A percentile compares a stretch with the other conserved stretches of the same genome.
These are phyloP conservation scores for Micronycteris hirsuta DNA, from an alignment of 2,113 vertebrate species.

Conservation along the genomic window DNA sequence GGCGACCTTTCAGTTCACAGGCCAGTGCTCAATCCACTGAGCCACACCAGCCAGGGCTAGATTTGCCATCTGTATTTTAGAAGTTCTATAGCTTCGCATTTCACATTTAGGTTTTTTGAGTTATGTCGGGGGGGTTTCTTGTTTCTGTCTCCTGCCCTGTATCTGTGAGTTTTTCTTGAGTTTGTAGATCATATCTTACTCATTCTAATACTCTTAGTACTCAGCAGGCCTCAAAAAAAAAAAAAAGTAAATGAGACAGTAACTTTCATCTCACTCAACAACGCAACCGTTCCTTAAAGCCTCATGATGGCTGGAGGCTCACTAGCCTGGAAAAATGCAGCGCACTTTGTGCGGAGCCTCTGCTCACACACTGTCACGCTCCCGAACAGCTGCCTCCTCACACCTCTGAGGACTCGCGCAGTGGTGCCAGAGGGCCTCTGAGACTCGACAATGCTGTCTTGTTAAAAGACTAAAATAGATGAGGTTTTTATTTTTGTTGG, in stretches of 20 bases:
- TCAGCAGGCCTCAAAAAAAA: background rate
- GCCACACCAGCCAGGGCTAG: background rate
- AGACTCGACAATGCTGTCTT: background rate
- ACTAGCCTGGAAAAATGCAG: background rate
- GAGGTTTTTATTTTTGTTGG: constrained; percentile 50
- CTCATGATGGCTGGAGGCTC: background rate
- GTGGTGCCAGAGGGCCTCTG: background rate
- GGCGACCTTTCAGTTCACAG: no score
- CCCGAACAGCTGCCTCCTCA: background rate
- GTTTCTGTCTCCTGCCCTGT: background rate
- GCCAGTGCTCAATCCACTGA: no score
- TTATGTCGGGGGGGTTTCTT: background rate
- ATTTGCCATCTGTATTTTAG: background rate
- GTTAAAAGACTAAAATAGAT: constrained; percentile 27
- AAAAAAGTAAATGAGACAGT: background rate
- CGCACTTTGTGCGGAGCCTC: background rate
- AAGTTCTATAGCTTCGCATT: background rate
- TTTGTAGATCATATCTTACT: background rate
- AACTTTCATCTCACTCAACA: background rate
- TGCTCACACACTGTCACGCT: background rate
- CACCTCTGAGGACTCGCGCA: background rate
- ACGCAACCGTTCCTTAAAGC: background rate
- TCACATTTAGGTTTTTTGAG: background rate
- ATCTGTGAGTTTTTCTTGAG: background rate
- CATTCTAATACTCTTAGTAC: background rate